These are phyloP conservation scores for Nemoura dubitans DNA, from an alignment of 2,888 invertebrate genomes.

Conservation along the genomic window DNA sequence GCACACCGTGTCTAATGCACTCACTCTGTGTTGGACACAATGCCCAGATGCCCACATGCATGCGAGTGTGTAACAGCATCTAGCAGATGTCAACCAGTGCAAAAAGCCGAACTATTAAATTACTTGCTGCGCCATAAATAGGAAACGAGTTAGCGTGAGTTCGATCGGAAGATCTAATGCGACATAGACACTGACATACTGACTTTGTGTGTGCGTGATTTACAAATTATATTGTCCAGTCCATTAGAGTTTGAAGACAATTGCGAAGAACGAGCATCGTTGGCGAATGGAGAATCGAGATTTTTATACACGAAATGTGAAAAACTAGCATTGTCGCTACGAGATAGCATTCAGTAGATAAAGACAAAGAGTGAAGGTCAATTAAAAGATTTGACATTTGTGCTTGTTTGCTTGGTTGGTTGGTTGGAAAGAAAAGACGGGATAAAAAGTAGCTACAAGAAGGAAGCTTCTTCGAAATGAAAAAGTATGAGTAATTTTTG, in stretches of 20 bases:
- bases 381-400: not conserved
- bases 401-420: too few relatives aligned
- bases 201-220: not conserved
- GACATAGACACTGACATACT: conserved; percentile 5
- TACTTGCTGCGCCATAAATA: not conserved
- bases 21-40: not conserved
- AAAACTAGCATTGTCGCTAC: not conserved
- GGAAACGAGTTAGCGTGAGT: not conserved
- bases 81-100: conserved; percentile 32
- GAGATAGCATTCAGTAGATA: not conserved
- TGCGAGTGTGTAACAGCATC: conserved; percentile 8
- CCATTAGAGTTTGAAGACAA: not conserved
- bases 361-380: not conserved
- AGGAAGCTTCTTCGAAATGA: not conserved
- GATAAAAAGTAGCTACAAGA: not conserved
- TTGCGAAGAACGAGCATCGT: not conserved
- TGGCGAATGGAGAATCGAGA: not conserved
- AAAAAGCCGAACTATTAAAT: conserved; percentile 17
- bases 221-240: not conserved
- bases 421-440: not conserved
- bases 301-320: not conserved
- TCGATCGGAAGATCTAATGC: not conserved
- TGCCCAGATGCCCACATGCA: not conserved
- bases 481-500: not conserved
- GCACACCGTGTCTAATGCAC: not conserved